A percentile compares a stretch with the other conserved stretches of the same genome.
Conservation (phyloP, 2,797 vertebrate species). For the Anisognathus igniventris region DNA sequence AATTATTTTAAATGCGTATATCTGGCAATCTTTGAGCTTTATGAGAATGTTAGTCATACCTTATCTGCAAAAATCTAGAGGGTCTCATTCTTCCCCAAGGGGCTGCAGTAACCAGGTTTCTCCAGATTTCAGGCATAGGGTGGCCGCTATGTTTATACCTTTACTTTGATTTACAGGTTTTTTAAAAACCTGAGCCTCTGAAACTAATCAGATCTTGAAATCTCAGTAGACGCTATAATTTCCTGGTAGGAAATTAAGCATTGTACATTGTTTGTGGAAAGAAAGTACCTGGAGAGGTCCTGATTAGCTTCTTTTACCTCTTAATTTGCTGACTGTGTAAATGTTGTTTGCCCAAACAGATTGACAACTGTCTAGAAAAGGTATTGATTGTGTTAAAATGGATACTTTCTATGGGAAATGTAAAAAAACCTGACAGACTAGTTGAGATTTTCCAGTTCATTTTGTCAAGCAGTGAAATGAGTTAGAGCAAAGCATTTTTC, state of each 20-base stretch:
- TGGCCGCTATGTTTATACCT: constrained; percentile 42
- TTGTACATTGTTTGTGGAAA: constrained; percentile 59
- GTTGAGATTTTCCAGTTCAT: constrained; percentile 8
- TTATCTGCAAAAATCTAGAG: constrained; percentile 68
- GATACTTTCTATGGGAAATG: constrained; percentile 42
- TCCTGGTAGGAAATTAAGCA: constrained; percentile 67
- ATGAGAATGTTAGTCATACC: constrained; percentile 71
- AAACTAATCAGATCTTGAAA: constrained; percentile 66
- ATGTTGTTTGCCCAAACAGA: constrained; percentile 28
- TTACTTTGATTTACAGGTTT: constrained; percentile 57
- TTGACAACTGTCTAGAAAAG: constrained; percentile 44
- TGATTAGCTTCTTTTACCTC: constrained; percentile 49
- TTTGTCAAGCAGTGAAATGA: neutral
- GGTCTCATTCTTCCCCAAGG: constrained; percentile 44
- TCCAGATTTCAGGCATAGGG: constrained; percentile 11
- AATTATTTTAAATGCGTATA: constrained; percentile 73
- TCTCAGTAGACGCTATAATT: constrained; percentile 60
- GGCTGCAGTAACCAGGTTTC: constrained; percentile 34
- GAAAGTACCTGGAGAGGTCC: constrained; percentile 49
- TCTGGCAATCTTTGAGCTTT: constrained; percentile 70
- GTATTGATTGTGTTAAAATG: constrained; percentile 23
- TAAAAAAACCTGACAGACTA: neutral
- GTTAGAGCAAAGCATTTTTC: neutral
- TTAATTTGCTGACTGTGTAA: constrained; percentile 58
- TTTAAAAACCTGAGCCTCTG: constrained; percentile 22